phyloP scores from a whole-genome alignment of 30 jellyfish, hydroid and myxozoan species.

The Nemopilema nomurai region DNA sequence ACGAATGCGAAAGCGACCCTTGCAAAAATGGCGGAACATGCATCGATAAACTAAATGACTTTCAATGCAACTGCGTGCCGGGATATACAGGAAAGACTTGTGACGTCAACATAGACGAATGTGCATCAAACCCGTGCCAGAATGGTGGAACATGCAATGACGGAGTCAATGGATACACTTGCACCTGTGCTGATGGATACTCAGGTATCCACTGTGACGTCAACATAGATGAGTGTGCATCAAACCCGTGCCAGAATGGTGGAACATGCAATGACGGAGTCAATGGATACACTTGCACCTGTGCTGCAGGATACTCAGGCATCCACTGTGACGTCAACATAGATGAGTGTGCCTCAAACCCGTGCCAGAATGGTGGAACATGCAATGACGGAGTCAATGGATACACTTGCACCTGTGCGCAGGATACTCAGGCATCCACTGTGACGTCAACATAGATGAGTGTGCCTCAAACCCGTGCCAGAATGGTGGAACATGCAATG shows the following conservation, averaged over 20 bases:
- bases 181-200: conserved; percentile 65
- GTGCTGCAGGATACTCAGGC: conserved; percentile 59
- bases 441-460: conserved; percentile 37
- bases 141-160: conserved; percentile 61
- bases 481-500: conserved; percentile 58
- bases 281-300: conserved; percentile 49
- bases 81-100: conserved; percentile 74
- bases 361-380: conserved; percentile 62
- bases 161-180: conserved; percentile 39
- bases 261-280: conserved; percentile 54
- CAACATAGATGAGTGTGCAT: conserved; percentile 55
- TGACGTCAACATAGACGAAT: conserved; percentile 56
- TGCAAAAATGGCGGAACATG: conserved; percentile 64
- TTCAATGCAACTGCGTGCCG: conserved; percentile 61
- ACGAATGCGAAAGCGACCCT: conserved; percentile 73
- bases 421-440: conserved; percentile 57
- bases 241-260: conserved; percentile 57
- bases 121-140: conserved; percentile 63
- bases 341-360: conserved; percentile 64
- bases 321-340: conserved; percentile 45
- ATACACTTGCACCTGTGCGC: conserved; percentile 50
- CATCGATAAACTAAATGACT: conserved; percentile 50
- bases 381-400: conserved; percentile 42
- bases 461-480: conserved; percentile 54
- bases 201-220: conserved; percentile 53